Evolutionary conservation across 2,888 invertebrate genomes (phyloP), one percentile per base, ranked within the genome.

Genomic region (Xestoiulus laeticollis): DNA sequence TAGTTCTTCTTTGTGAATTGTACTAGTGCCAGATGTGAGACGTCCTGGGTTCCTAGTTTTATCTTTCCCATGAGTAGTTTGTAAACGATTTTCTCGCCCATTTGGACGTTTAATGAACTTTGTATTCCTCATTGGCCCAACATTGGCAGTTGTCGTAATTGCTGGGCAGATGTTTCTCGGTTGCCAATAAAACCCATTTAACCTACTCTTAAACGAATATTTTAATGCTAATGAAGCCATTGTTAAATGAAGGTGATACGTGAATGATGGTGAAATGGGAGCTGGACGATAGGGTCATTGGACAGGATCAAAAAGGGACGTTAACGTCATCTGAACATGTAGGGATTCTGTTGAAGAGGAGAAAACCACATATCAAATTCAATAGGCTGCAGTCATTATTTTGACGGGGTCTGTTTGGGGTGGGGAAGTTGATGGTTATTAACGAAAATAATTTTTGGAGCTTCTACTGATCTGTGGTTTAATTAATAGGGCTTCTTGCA

Each of bases 21-120:
- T 68, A 22, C 2, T 22, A 22, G 6, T n/a, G 59, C 59, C 59
- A 68, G 59, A 68, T 68, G 59, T 68, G 59, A 68, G n/a, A n/a
- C n/a, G n/a, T n/a, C 26, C 6, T 26, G 59, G 59, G n/a, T 68
- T 68, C 22, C 22, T 22, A n/a, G 59, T 22, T 68, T 68, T n/a
- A 68, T 68, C 59, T 68, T 68, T 68, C 59, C 59, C 59, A 22
- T n/a, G 59, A 68, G 59, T 68, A 22, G 59, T 26, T 68, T 68
- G n/a, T 22, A 22, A 68, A 68, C 59, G 59, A 22, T 22, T 68
- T 68, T 68, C 59, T 68, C 59, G 22, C 59, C 59, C 59, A 68
- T 68, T 68, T 68, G 59, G 59, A 68, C 59, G 59, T 68, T 68
- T 68, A 68, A 68, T 68, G 59, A 68, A 68, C 59, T 68, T n/a